Base-by-base conservation (phyloP, 37 sponge, comb jelly and placozoan genomes). In the Spongilla lacustris region DNA sequence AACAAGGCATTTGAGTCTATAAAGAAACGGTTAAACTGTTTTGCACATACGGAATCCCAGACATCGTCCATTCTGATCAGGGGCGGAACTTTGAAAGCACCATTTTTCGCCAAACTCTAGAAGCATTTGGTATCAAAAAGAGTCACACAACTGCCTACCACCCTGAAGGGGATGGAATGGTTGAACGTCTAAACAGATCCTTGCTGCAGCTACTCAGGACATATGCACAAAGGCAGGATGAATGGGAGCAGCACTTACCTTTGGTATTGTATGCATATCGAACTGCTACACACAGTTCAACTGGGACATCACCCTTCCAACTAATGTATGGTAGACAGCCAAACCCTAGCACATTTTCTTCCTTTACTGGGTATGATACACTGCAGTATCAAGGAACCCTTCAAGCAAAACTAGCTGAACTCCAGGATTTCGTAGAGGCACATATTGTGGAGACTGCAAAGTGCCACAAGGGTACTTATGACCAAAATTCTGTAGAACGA, bases 101-200 rank as follows among this genome's bases (percentile, higher is more conserved):
- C 31, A 83, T 91, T 32, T 38, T 86, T 1, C 34, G 67, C 2
- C 80, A 87, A 31, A 86, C 84, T 1, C 79, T 81, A 25, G 67
- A 76, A 10, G 91, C 84, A 68, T 86, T 85, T 34, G 87, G 87
- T 8, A 71, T 82, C 21, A 13, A 22, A 50, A 91, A 86, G 67
- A 38, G 78, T n/a, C 67, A 72, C 11, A 90, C 86, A 10, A 81
- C 91, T 23, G 71, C 91, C 17, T 85, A 91, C 48, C 87, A 86
- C 69, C 87, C 87, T 19, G 75, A 81, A 83, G 87, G 91, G 1
- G 86, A 91, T 68, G 92, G 87, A 34, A 68, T 86, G 80, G 86
- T 91, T 33, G 86, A 91, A 73, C 73, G 87, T 4, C 71, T 77
- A n/a, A 91, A 91, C 71, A 50, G 87, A 34, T 84, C 83, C 13